Base-by-base conservation (phyloP, 2,888 invertebrate species). In the Temnothorax ravouxi region DNA sequence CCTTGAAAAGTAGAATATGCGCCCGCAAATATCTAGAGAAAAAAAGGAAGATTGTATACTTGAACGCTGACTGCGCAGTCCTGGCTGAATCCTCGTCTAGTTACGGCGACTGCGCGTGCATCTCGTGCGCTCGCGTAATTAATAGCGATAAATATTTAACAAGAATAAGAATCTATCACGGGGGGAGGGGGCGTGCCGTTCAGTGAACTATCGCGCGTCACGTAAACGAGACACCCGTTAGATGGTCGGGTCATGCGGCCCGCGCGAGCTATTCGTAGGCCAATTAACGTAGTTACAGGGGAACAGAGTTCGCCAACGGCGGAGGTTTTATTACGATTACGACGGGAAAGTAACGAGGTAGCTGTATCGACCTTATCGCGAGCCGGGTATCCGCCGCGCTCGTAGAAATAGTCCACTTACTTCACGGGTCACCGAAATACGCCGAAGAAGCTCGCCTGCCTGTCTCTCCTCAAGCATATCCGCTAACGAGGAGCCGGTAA, bases 251-350 rank as follows among this genome's bases (percentile, higher is more conserved):
- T 90, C 87, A 77, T 66, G 84, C 56, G 71, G 87, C 75, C 80
- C 85, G 85, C 67, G 59, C 80, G 83, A 80, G 74, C 75, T 87
- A 86, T 89, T 89, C 89, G 84, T 88, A 84, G 84, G 84, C 88
- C 87, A 90, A 90, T 90, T 90, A 90, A 90, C 85, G 89, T 89
- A 82, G 89, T 90, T 88, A 89, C 87, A 86, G 86, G 81, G 38
- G 84, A 85, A 84, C 89, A 87, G 84, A 87, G 89, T 89, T 89
- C 88, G 86, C 86, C 87, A 84, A 86, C 87, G 80, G 76, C 62
- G 85, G 71, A 84, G 85, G 88, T 90, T 90, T 90, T 88, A 89
- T 90, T 88, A 89, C 87, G 90, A 90, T 89, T 90, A 90, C 85
- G 83, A 86, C 81, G 75, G 83, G 84, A 86, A 87, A 88, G 90